phyloP scores from a whole-genome alignment of 2,113 vertebrate genomes.

The Cavia porcellus region DNA sequence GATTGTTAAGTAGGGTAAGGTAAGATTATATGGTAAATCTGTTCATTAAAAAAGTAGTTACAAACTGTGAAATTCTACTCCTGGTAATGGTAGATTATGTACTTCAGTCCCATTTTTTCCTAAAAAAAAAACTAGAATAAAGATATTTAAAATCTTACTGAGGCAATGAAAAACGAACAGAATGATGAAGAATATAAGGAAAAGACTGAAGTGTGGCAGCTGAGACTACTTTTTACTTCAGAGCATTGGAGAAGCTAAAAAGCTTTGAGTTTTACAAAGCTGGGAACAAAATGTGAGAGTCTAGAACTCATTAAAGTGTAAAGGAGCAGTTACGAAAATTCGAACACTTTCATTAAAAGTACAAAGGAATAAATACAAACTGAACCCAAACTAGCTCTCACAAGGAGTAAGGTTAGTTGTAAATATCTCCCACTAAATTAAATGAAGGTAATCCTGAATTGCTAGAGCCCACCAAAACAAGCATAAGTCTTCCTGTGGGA shows the following conservation, averaged over 20 bases:
- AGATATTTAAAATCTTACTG: background rate
- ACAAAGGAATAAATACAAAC: constrained; percentile 43
- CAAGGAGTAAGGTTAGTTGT: background rate
- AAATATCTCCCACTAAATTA: constrained; percentile 30
- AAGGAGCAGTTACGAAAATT: background rate
- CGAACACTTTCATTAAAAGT: background rate
- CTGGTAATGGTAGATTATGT: constrained; percentile 19
- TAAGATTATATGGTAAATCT: constrained; percentile 30
- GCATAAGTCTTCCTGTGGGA: constrained; percentile 33
- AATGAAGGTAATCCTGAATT: constrained; percentile 49
- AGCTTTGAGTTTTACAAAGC: background rate
- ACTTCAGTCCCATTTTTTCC: constrained; percentile 28
- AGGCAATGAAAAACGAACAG: background rate
- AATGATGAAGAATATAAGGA: constrained; percentile 46
- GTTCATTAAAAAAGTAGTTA: constrained; percentile 13
- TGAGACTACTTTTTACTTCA: constrained; percentile 4
- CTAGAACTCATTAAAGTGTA: background rate
- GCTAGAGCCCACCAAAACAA: background rate
- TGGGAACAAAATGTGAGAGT: background rate
- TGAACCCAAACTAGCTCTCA: background rate
- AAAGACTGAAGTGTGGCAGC: constrained; percentile 20
- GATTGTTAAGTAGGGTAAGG: background rate
- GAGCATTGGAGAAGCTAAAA: constrained; percentile 23
- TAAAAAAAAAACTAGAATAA: constrained; percentile 42
- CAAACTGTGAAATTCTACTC: constrained; percentile 10